A percentile compares a stretch with the other conserved stretches of the same genome.
phyloP scores from a whole-genome alignment of 2,113 vertebrate genomes.

The Micromys minutus region DNA sequence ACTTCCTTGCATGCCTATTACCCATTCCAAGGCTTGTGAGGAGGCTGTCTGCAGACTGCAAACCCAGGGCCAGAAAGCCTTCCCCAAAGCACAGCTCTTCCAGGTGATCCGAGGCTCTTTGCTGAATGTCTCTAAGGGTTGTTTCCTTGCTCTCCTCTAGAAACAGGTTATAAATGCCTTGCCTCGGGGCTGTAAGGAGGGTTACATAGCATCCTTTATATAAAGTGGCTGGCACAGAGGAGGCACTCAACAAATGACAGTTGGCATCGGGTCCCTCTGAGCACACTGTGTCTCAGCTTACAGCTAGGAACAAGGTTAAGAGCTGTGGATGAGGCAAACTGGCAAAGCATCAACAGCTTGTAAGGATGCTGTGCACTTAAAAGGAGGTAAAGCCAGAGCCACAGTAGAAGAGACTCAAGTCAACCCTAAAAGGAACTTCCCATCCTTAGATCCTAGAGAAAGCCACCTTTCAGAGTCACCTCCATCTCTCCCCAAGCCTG shows the following conservation, averaged over 20 bases:
- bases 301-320: not conserved
- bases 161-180: not conserved
- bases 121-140: not conserved
- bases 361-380: not conserved
- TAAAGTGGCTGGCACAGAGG: not conserved
- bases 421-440: constrained; percentile 11
- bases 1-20: not conserved
- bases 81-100: not conserved
- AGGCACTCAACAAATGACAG: not conserved
- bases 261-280: not conserved
- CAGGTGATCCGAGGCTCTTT: not conserved
- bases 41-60: not conserved
- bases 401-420: not conserved
- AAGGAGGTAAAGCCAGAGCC: not conserved
- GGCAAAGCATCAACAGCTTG: not conserved
- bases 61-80: constrained; percentile 4
- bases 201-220: not conserved
- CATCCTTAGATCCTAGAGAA: constrained; percentile 1
- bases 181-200: not conserved
- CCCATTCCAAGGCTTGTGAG: not conserved
- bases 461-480: not conserved
- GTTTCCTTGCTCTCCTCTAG: not conserved
- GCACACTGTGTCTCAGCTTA: not conserved
- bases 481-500: not conserved
- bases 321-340: not conserved